Percentiles rank a stretch among this genome's conserved stretches.
Evolutionary conservation across 2,113 vertebrate species (phyloP).

Genomic region (Oryzias javanicus): DNA sequence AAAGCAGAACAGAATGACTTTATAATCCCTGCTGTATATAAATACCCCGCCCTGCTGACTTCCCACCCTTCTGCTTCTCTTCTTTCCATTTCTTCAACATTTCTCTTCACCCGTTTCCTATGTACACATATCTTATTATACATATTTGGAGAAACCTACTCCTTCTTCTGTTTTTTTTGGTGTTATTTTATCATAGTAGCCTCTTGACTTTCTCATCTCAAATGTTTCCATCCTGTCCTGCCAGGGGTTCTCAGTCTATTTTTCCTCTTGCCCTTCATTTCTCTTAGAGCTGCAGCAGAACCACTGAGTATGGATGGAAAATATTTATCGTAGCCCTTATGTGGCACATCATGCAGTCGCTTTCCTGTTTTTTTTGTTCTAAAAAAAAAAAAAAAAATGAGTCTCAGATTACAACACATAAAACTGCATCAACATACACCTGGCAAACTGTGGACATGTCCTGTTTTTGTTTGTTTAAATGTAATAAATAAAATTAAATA

Average conservation of each 20-base stretch:
- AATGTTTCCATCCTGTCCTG: slow-evolving; percentile 37
- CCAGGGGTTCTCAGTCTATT: neutral
- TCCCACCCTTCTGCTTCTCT: slow-evolving; percentile 31
- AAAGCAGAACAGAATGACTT: slow-evolving; percentile 70
- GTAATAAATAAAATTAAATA: too few relatives aligned
- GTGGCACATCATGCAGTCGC: too few relatives aligned
- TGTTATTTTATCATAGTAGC: slow-evolving; percentile 27
- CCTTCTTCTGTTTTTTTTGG: slow-evolving; percentile 20
- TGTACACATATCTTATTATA: slow-evolving; percentile 50
- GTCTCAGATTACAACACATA: too few relatives aligned
- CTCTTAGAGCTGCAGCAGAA: slow-evolving; percentile 14
- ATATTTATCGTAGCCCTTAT: neutral
- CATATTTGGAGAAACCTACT: slow-evolving; percentile 30
- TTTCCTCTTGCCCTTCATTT: slow-evolving; percentile 6
- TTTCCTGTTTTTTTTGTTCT: too few relatives aligned
- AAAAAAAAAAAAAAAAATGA: too few relatives aligned
- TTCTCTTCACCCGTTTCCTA: slow-evolving; percentile 29
- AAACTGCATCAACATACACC: too few relatives aligned
- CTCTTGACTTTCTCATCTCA: slow-evolving; percentile 32
- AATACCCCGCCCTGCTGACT: slow-evolving; percentile 63
- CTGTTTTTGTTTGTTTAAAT: too few relatives aligned
- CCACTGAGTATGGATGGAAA: slow-evolving; percentile 6
- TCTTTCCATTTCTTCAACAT: slow-evolving; percentile 44
- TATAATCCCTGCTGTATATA: slow-evolving; percentile 73
- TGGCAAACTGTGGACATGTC: too few relatives aligned